These are phyloP conservation scores for Meloidogyne chitwoodi DNA, from an alignment of 1,140 invertebrate species.

Conservation along the genomic window DNA sequence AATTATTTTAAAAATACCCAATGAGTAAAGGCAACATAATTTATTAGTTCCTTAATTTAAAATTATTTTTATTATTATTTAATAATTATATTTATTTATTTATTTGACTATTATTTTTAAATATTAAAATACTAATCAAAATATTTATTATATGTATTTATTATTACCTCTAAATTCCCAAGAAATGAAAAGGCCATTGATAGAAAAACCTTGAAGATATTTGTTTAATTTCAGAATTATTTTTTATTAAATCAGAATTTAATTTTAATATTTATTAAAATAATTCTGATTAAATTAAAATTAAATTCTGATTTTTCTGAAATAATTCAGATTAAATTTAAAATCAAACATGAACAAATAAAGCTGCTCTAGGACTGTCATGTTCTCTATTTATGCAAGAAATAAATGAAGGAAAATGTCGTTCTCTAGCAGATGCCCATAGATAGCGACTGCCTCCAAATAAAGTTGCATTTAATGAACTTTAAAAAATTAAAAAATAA, in stretches of 20 bases:
- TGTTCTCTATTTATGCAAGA: slow-evolving; percentile 40
- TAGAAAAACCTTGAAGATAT: slow-evolving; percentile 11
- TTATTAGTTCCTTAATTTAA: slow-evolving; percentile 22
- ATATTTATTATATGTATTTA: too few species aligned
- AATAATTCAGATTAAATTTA: neutral
- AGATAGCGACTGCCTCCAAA: slow-evolving; percentile 46
- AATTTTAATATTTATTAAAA: slow-evolving; percentile 8
- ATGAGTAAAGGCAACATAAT: slow-evolving; percentile 40
- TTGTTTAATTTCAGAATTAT: neutral
- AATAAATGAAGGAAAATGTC: slow-evolving; percentile 47
- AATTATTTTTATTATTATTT: neutral
- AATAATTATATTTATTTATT: neutral
- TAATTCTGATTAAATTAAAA: neutral
- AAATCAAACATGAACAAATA: slow-evolving; percentile 18
- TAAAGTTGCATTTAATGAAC: slow-evolving; percentile 52
- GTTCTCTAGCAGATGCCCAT: slow-evolving; percentile 45
- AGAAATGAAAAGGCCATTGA: slow-evolving; percentile 39
- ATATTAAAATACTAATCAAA: too few species aligned
- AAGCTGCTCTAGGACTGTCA: slow-evolving; percentile 45
- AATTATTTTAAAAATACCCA: slow-evolving; percentile 15
- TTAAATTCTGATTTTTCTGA: neutral
- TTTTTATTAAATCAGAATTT: neutral
- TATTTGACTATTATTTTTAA: too few species aligned
- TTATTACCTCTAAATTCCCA: slow-evolving; percentile 25
- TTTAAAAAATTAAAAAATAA: neutral